Percentiles rank a stretch among this genome's conserved stretches.
These are phyloP conservation scores for Rhinoderma darwinii DNA, from an alignment of 2,113 vertebrate genomes.

Conservation along the genomic window DNA sequence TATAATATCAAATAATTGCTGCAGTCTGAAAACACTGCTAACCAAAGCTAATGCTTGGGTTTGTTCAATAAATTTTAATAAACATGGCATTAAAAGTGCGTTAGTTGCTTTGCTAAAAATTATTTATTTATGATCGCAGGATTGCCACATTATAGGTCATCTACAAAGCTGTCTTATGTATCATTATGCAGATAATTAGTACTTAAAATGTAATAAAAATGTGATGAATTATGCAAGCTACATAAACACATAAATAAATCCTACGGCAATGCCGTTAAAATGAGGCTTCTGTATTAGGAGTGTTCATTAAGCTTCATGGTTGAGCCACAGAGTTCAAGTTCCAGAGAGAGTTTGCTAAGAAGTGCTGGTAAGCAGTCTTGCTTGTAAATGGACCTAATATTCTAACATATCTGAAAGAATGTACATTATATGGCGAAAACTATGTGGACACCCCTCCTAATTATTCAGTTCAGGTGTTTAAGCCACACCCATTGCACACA, in stretches of 20 bases:
- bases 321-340: neutral
- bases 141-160: neutral
- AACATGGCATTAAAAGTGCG: neutral
- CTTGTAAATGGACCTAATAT: too few relatives aligned
- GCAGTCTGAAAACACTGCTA: neutral
- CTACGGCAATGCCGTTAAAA: neutral
- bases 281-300: neutral
- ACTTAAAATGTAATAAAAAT: conserved; percentile 9
- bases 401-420: too few relatives aligned
- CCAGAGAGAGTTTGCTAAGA: neutral
- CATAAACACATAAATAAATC: conserved; percentile 5
- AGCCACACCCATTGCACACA: too few relatives aligned
- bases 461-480: too few relatives aligned
- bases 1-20: too few relatives aligned
- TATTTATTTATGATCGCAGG: conserved; percentile 1
- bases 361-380: too few relatives aligned
- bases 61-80: neutral
- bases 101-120: neutral
- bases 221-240: conserved; percentile 22
- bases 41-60: neutral
- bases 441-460: too few relatives aligned
- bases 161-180: neutral
- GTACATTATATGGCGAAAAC: too few relatives aligned
- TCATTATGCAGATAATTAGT: neutral
- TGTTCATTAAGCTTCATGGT: neutral